Evolutionary conservation across 2,888 invertebrate species (phyloP).

Genomic region (Gibbula magus): DNA sequence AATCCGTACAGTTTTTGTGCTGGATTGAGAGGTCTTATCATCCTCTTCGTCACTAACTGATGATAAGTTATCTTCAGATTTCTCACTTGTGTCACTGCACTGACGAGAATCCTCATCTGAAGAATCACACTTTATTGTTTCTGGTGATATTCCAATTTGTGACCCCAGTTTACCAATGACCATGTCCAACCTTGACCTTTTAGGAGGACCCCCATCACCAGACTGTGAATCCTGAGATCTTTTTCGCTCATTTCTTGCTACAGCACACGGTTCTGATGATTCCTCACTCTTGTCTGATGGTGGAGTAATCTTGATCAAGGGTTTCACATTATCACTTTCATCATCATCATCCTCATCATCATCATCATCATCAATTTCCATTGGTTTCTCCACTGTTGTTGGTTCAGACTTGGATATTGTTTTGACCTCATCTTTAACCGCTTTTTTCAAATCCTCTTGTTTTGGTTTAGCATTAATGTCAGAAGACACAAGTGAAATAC

Average conservation of each 20-base stretch:
- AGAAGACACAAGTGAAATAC: too few relatives aligned
- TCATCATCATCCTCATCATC: constrained; percentile 26
- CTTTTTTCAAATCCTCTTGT: background rate
- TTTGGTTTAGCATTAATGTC: background rate
- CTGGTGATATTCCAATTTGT: constrained; percentile 48
- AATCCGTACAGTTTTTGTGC: constrained; percentile 35
- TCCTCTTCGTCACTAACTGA: constrained; percentile 48
- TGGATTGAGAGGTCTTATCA: constrained; percentile 30
- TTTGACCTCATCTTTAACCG: background rate
- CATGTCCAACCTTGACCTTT: constrained; percentile 52
- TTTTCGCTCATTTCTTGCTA: constrained; percentile 30
- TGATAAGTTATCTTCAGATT: constrained; percentile 42
- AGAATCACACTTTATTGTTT: constrained; percentile 39
- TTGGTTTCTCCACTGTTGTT: background rate
- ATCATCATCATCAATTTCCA: constrained; percentile 16
- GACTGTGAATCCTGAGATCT: background rate
- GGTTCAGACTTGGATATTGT: background rate
- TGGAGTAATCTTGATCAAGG: background rate
- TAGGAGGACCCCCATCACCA: constrained; percentile 51
- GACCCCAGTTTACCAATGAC: constrained; percentile 54
- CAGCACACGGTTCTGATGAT: background rate
- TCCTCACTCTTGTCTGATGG: constrained; percentile 14
- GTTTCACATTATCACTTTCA: background rate
- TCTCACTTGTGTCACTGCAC: constrained; percentile 39
- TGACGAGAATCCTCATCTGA: constrained; percentile 42